Evolutionary conservation across 2,797 vertebrate genomes (phyloP).

Genomic region (Gymnopithys bicolor): DNA sequence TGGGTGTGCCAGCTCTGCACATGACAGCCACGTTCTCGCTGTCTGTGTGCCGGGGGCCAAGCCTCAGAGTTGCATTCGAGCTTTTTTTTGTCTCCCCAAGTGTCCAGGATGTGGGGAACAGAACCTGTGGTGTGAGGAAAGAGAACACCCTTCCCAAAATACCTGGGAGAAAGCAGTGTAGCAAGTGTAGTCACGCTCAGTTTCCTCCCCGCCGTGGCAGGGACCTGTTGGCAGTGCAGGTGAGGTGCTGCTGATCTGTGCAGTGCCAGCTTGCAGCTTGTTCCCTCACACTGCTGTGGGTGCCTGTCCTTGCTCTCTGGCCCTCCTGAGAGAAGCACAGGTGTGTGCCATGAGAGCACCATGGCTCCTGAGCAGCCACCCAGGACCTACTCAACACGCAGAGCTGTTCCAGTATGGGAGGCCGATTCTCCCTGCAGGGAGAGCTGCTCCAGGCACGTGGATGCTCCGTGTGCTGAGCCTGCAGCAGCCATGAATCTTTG

Average conservation of each 20-base stretch:
- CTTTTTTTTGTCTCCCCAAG: neutral
- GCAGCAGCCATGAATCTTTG: neutral
- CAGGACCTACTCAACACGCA: neutral
- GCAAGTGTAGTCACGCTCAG: neutral
- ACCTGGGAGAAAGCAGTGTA: neutral
- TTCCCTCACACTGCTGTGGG: accelerated
- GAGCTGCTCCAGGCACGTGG: neutral
- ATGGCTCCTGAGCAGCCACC: neutral
- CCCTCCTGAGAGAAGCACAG: neutral
- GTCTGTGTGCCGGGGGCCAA: neutral
- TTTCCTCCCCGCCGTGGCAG: neutral
- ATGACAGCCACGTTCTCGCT: neutral
- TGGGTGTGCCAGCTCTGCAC: neutral
- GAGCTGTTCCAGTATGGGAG: neutral
- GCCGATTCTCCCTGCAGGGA: neutral
- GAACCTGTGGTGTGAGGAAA: neutral
- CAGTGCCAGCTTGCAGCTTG: neutral
- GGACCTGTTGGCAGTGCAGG: neutral
- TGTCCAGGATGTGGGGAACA: neutral
- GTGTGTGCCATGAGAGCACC: accelerated
- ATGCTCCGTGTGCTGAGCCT: neutral
- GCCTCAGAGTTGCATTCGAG: neutral
- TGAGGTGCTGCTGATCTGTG: neutral
- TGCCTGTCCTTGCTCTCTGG: neutral
- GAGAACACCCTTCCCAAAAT: neutral